These are phyloP conservation scores for Aphodius sticticus DNA, from an alignment of 2,888 invertebrate species.

Conservation along the genomic window DNA sequence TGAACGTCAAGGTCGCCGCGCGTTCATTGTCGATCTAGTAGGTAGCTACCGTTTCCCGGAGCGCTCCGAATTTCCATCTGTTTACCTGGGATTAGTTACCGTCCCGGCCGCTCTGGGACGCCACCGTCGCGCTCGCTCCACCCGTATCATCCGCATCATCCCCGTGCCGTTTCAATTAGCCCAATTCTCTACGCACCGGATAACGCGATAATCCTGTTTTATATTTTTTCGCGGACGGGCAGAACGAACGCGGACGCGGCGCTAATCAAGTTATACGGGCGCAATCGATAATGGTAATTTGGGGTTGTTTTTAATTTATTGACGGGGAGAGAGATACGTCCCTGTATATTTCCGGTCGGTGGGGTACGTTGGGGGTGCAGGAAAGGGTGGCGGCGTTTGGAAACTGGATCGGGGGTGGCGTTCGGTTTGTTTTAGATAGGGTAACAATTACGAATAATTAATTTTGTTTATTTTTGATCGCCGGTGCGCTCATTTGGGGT, in stretches of 20 bases:
- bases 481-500: too few species aligned
- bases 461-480: too few species aligned
- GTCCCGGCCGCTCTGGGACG: not conserved
- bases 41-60: too few species aligned
- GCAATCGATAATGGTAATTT: conserved; percentile 4
- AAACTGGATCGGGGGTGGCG: too few species aligned
- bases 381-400: too few species aligned
- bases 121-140: not conserved
- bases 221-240: not conserved
- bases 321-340: not conserved
- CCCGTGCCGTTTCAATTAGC: not conserved
- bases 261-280: not conserved
- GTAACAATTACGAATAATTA: too few species aligned
- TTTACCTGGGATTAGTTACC: not conserved
- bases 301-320: not conserved
- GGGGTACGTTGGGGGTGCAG: too few species aligned
- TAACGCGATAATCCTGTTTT: conserved; percentile 4
- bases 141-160: not conserved
- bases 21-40: too few species aligned
- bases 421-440: too few species aligned
- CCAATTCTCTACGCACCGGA: not conserved
- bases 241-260: not conserved
- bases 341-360: too few species aligned
- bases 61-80: not conserved
- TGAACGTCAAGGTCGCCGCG: too few species aligned